Evolutionary conservation across 2,113 vertebrate genomes (phyloP).

Genomic region (Nasalis larvatus): DNA sequence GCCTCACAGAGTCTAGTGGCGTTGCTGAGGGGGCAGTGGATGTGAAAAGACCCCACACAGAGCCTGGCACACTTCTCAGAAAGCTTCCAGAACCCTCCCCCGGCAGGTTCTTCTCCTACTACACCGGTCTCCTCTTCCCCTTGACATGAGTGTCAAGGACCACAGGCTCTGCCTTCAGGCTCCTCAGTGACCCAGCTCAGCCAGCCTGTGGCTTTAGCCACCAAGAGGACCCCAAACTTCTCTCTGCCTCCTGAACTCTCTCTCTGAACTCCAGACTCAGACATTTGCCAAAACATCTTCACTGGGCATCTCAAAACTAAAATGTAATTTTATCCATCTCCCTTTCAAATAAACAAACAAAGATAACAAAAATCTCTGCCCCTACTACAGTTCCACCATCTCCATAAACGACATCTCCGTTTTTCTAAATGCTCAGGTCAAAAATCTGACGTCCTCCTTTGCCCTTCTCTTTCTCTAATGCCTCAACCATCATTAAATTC

Average conservation of each 20-base stretch:
- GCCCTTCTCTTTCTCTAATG: neutral
- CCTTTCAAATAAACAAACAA: neutral
- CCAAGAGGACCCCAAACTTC: neutral
- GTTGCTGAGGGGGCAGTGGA: conserved; percentile 2
- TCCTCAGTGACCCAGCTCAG: neutral
- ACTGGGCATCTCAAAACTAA: neutral
- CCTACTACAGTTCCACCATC: too few relatives aligned
- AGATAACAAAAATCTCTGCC: neutral
- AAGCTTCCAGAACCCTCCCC: neutral
- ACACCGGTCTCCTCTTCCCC: neutral
- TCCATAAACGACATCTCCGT: neutral
- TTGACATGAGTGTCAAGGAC: neutral
- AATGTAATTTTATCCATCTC: neutral
- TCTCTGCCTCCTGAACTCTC: neutral
- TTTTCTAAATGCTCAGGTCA: neutral
- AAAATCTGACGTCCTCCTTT: neutral
- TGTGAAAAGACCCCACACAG: conserved; percentile 21
- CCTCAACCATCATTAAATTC: neutral
- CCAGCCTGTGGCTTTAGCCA: neutral
- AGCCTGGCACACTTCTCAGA: neutral
- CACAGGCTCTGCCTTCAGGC: neutral
- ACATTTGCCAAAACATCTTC: neutral
- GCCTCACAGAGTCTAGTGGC: neutral
- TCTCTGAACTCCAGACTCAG: neutral
- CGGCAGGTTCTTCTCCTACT: neutral